These are phyloP conservation scores for Phasia obesa DNA, from an alignment of 2,888 invertebrate species.

Conservation along the genomic window DNA sequence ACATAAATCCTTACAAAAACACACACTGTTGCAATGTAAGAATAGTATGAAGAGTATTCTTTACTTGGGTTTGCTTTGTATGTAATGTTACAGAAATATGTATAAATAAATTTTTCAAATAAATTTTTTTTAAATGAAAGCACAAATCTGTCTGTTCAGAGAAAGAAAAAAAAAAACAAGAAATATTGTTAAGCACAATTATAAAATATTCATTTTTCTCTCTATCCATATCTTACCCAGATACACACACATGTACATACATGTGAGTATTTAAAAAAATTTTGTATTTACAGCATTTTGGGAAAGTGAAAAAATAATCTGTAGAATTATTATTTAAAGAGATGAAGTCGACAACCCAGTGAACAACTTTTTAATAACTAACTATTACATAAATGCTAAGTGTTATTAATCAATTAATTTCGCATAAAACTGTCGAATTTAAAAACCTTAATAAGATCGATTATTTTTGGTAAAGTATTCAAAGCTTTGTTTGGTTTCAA, in stretches of 20 bases:
- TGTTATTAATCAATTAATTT: too few relatives aligned
- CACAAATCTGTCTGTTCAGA: slow-evolving; percentile 24
- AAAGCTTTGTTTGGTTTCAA: too few relatives aligned
- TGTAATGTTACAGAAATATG: not conserved
- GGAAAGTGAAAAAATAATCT: not conserved
- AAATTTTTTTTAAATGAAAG: slow-evolving; percentile 39
- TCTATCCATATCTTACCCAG: not conserved
- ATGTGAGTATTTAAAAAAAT: slow-evolving; percentile 8
- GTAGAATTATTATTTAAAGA: not conserved
- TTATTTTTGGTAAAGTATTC: too few relatives aligned
- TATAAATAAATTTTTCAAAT: slow-evolving; percentile 16
- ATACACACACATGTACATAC: not conserved
- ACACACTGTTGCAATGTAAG: slow-evolving; percentile 10
- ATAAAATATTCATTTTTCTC: slow-evolving; percentile 44
- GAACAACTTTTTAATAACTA: too few relatives aligned
- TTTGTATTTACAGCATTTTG: slow-evolving; percentile 4
- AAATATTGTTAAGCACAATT: slow-evolving; percentile 35
- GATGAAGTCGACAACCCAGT: not conserved
- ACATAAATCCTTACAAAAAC: not conserved
- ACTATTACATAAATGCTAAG: too few relatives aligned
- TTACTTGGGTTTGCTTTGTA: not conserved
- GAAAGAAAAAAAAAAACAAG: slow-evolving; percentile 25
- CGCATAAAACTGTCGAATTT: too few relatives aligned
- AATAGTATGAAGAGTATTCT: slow-evolving; percentile 37
- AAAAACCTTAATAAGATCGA: too few relatives aligned